phyloP scores from a whole-genome alignment of 2,888 invertebrate genomes.

The Petrolisthes manimaculis region DNA sequence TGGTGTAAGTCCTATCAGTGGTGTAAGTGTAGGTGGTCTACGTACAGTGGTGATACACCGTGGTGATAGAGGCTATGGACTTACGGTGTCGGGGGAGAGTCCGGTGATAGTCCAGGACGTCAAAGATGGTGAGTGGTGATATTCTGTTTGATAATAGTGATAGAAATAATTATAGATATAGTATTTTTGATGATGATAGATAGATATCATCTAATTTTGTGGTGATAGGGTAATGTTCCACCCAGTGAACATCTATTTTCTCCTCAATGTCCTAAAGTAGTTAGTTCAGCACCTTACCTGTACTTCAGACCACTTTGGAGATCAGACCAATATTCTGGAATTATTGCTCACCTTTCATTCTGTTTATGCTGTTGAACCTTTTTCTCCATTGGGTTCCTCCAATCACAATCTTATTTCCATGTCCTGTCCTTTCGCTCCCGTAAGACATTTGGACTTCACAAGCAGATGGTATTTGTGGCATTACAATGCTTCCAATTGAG shows the following conservation, averaged over 20 bases:
- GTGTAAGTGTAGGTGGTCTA: slow-evolving; percentile 13
- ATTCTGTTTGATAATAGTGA: not conserved
- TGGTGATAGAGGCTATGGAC: slow-evolving; percentile 64
- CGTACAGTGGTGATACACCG: slow-evolving; percentile 61
- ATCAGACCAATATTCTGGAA: no score
- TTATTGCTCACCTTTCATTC: no score
- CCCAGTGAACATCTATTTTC: not conserved
- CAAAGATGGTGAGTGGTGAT: slow-evolving; percentile 60
- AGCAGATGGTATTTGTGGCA: no score
- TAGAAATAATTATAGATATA: not conserved
- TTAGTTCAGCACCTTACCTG: no score
- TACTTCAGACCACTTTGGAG: no score
- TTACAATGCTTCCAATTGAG: no score
- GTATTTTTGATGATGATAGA: not conserved
- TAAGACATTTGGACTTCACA: no score
- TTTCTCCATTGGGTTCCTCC: no score
- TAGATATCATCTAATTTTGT: not conserved
- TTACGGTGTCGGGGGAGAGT: slow-evolving; percentile 65
- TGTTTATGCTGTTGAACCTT: no score
- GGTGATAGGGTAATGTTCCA: not conserved
- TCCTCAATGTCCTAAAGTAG: no score
- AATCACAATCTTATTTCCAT: no score
- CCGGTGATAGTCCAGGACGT: slow-evolving; percentile 66
- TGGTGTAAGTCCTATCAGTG: slow-evolving; percentile 5
- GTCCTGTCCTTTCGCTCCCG: no score